Percentiles rank a stretch among this genome's conserved stretches.
phyloP scores from a whole-genome alignment of 2,797 vertebrate genomes.

The Sparidentex hasta region DNA sequence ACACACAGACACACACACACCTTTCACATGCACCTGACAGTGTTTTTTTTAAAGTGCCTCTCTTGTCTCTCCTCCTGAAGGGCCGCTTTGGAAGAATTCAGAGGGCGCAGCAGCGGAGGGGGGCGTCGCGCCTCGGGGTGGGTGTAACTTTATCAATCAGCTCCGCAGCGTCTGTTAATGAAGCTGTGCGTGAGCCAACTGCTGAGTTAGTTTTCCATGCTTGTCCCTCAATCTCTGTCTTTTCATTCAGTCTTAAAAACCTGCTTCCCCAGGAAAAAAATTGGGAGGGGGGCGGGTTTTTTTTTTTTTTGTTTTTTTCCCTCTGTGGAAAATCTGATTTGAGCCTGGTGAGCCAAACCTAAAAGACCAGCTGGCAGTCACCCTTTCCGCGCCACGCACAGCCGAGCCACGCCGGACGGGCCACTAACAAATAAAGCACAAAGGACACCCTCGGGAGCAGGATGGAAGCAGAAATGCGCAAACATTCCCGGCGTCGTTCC shows the following conservation, averaged over 20 bases:
- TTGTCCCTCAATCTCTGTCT: conserved; percentile 58
- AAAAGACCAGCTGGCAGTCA: conserved; percentile 57
- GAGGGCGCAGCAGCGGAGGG: not conserved
- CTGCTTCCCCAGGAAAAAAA: conserved; percentile 78
- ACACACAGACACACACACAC: conserved; percentile 20
- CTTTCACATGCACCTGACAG: conserved; percentile 72
- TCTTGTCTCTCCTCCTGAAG: not conserved
- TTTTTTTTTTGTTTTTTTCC: conserved; percentile 87
- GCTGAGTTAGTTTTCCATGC: conserved; percentile 67
- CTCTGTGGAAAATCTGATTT: conserved; percentile 89
- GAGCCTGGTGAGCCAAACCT: conserved; percentile 67
- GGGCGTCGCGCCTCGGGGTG: not conserved
- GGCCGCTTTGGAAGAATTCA: conserved; percentile 4
- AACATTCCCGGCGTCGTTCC: not conserved
- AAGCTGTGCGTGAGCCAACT: conserved; percentile 35
- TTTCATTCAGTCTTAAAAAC: conserved; percentile 83
- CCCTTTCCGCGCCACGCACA: conserved; percentile 66
- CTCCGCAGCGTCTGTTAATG: conserved; percentile 38
- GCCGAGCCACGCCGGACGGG: conserved; percentile 8
- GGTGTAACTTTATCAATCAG: conserved; percentile 37
- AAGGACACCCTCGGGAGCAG: not conserved
- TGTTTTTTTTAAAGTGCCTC: conserved; percentile 37
- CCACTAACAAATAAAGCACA: conserved; percentile 20
- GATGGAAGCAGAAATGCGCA: not conserved
- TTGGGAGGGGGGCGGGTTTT: conserved; percentile 64